Base-by-base conservation (phyloP, 1,140 invertebrate genomes). In the Fopius arisanus region DNA sequence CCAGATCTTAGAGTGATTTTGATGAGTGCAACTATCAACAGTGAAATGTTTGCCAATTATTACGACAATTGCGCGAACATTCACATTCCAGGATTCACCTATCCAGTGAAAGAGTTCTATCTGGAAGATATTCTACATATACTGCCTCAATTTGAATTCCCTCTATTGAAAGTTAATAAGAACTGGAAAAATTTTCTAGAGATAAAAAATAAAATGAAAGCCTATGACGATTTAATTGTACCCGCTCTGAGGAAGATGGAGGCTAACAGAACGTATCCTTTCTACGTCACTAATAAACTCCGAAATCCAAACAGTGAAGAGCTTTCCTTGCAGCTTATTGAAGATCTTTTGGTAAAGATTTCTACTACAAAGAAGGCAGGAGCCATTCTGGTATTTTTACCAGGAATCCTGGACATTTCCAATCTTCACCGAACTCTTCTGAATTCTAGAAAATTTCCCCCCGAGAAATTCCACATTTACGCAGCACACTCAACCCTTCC, bases 21-120 rank as follows among this genome's bases (percentile, higher is more conserved):
- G 5, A 98, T 98, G 96, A 97, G 96, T 88, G 96, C 96, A 0
- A 98, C 97, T 3, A 86, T 98, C 59, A 95, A 97, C 83, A 92
- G 95, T 12, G 91, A 96, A 41, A 89, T 90, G 72, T 96, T 96
- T 85, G 94, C 94, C 0, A 84, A 88, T 68, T 96, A 96, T 88
- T 96, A 92, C 75, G 88, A 92, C 72, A 87, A 92, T 73, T 96
- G 94, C 81, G 94, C 94, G 0, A 91, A 90, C 75, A 88, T 97
- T 65, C 91, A 96, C 77, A 97, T 98, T 73, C 95, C 96, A 68
- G 96, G 97, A 5, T 92, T 95, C 63, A 96, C 95, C 3, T 96
- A 92, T 88, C 95, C 95, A 9, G 96, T 98, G 0, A 78, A 92
- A 82, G 94, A 96, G 87, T 91, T 91, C 80, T 96, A 93, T 82